These are phyloP conservation scores for Pycnomerus fuliginosus DNA, from an alignment of 2,888 invertebrate genomes.

Conservation along the genomic window DNA sequence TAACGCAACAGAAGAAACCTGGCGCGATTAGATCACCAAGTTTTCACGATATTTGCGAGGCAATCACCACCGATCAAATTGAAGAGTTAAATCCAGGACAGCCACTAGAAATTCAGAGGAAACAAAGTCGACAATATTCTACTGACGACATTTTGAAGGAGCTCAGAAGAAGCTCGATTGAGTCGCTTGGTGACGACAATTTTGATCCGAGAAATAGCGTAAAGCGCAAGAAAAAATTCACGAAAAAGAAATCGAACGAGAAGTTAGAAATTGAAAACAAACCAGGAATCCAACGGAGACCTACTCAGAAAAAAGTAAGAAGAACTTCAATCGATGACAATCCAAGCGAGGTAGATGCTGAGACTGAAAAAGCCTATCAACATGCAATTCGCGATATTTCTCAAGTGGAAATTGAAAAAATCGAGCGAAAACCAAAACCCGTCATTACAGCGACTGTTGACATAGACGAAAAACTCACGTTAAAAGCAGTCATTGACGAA, in stretches of 20 bases:
- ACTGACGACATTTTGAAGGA: slow-evolving; percentile 45
- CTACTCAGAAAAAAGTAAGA: slow-evolving; percentile 38
- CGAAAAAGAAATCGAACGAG: slow-evolving; percentile 42
- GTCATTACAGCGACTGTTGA: slow-evolving; percentile 59
- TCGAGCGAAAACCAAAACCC: slow-evolving; percentile 53
- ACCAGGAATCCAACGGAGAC: slow-evolving; percentile 30
- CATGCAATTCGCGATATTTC: slow-evolving; percentile 47
- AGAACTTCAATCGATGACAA: slow-evolving; percentile 32
- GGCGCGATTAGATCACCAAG: slow-evolving; percentile 48
- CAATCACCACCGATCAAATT: slow-evolving; percentile 56
- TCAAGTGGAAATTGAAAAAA: slow-evolving; percentile 57
- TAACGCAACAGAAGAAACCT: slow-evolving; percentile 32
- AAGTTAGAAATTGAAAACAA: slow-evolving; percentile 29
- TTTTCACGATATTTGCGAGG: slow-evolving; percentile 59
- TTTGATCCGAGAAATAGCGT: slow-evolving; percentile 32
- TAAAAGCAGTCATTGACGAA: slow-evolving; percentile 60
- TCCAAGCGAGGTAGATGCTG: slow-evolving; percentile 26
- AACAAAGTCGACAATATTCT: slow-evolving; percentile 46
- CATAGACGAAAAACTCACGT: slow-evolving; percentile 52
- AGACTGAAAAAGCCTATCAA: slow-evolving; percentile 32
- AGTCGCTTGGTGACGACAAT: slow-evolving; percentile 36
- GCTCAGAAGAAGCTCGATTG: slow-evolving; percentile 56
- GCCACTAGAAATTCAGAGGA: slow-evolving; percentile 48
- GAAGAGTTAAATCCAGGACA: slow-evolving; percentile 59
- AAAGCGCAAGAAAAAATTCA: slow-evolving; percentile 43